Evolutionary conservation across 2,797 vertebrate species (phyloP).

Genomic region (Cynodonichthys magdalenae): DNA sequence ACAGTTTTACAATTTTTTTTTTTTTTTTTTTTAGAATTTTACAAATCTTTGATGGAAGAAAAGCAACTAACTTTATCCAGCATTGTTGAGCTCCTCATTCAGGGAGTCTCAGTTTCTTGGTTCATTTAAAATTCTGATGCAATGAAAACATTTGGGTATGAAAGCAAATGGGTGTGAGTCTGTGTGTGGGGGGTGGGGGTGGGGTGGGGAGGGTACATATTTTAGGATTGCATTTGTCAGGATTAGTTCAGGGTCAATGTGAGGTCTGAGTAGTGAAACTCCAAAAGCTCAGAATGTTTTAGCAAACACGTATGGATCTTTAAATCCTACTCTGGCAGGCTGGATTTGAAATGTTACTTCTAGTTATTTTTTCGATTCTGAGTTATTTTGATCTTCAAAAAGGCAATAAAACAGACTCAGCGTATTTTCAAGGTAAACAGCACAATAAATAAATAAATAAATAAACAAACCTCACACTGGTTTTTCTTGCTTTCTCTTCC

Average conservation of each 20-base stretch:
- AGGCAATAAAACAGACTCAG: neutral
- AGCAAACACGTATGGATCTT: neutral
- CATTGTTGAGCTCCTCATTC: neutral
- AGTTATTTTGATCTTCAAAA: neutral
- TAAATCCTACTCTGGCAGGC: too few relatives aligned
- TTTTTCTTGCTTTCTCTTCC: slow-evolving; percentile 46
- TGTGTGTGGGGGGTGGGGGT: too few relatives aligned
- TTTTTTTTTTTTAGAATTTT: too few relatives aligned
- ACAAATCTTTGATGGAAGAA: too few relatives aligned
- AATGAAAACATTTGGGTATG: slow-evolving; percentile 23
- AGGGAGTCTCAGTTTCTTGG: neutral
- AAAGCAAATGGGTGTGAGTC: neutral
- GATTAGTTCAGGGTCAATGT: slow-evolving; percentile 46
- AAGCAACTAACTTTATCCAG: neutral
- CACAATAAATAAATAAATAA: too few relatives aligned
- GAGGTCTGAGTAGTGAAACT: slow-evolving; percentile 18
- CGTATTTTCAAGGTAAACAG: neutral
- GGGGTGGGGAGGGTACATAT: neutral
- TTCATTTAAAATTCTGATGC: slow-evolving; percentile 44
- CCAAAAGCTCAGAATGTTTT: slow-evolving; percentile 1
- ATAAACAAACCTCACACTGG: slow-evolving; percentile 19
- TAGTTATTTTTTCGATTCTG: too few relatives aligned
- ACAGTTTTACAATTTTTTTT: too few relatives aligned
- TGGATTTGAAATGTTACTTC: too few relatives aligned
- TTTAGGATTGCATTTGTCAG: slow-evolving; percentile 9